Evolutionary conservation across 2,888 invertebrate species (phyloP), one percentile per base, ranked within the genome.

Genomic region (Oeneis ivallda): DNA sequence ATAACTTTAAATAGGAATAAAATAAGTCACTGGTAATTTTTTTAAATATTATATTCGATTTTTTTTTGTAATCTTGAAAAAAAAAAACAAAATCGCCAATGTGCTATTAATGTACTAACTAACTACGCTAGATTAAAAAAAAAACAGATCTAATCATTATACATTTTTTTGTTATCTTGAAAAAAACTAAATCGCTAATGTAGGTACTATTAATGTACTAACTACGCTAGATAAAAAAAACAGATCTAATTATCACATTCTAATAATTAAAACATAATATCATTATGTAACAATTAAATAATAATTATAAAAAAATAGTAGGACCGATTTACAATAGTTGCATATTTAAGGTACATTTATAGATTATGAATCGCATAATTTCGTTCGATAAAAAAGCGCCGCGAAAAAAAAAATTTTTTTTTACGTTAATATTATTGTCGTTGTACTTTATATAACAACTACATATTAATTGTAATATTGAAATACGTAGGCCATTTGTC

Each of bases 111-210:
- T n/a, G n/a, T n/a, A n/a, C n/a, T n/a, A n/a, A n/a, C n/a, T 1
- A 54, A 37, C 34, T 54, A 54, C 15, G 7, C 50, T 52, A 52
- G 5, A 5, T 49, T 34, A 37, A 49, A 9, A 49, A 32, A 32
- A 34, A 54, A 34, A 39, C 54, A 54, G 54, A 54, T 54, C 54
- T 54, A 17, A 39, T 3, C 17, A 54, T 37, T 39, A 39, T 37
- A 54, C 54, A 54, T 54, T 54, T 15, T 53, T 37, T 37, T 53
- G n/a, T n/a, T n/a, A n/a, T n/a, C n/a, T n/a, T n/a, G n/a, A n/a
- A n/a, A n/a, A n/a, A n/a, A n/a, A n/a, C n/a, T n/a, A n/a, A n/a
- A n/a, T n/a, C n/a, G n/a, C 10, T 37, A 37, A 15, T 50, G 1
- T 26, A 50, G 6, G 17, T 50, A 26, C 11, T 50, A 10, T 1